Conservation (phyloP, 2,113 vertebrate species). For the Chlorodrepanis virens region DNA sequence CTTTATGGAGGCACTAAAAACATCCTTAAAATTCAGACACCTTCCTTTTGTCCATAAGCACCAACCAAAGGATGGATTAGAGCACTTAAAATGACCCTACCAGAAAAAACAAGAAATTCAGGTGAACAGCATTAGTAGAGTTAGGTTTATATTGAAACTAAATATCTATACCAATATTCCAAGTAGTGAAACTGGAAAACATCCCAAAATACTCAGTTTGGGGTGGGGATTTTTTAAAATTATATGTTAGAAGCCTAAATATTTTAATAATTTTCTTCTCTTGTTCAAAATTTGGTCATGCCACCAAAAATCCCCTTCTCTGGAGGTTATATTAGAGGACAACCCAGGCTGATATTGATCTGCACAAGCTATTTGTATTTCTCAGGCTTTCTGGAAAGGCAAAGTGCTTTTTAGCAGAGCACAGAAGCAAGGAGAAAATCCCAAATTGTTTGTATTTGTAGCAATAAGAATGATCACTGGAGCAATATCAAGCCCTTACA, state of each 20-base stretch:
- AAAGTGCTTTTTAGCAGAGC: not conserved
- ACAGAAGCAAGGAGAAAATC: not conserved
- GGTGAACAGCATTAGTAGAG: not conserved
- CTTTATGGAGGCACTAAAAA: not conserved
- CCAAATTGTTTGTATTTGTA: not conserved
- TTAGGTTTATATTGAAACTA: not conserved
- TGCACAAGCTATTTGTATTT: not conserved
- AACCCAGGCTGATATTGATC: not conserved
- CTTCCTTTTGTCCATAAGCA: not conserved
- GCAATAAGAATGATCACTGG: not conserved
- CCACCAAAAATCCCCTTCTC: not conserved
- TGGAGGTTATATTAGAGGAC: not conserved
- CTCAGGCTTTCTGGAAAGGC: not conserved
- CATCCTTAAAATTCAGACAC: not conserved
- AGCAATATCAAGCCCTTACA: not conserved
- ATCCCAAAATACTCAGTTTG: not conserved
- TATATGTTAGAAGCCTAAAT: rapidly evolving
- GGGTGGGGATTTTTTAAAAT: not conserved
- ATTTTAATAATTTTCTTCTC: not conserved
- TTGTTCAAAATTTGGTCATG: not conserved
- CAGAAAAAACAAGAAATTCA: not conserved
- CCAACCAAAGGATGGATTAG: not conserved
- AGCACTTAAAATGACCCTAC: not conserved
- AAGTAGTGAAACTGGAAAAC: not conserved
- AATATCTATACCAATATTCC: not conserved